phyloP scores from a whole-genome alignment of 2,113 vertebrate species.

The Polypterus senegalus region DNA sequence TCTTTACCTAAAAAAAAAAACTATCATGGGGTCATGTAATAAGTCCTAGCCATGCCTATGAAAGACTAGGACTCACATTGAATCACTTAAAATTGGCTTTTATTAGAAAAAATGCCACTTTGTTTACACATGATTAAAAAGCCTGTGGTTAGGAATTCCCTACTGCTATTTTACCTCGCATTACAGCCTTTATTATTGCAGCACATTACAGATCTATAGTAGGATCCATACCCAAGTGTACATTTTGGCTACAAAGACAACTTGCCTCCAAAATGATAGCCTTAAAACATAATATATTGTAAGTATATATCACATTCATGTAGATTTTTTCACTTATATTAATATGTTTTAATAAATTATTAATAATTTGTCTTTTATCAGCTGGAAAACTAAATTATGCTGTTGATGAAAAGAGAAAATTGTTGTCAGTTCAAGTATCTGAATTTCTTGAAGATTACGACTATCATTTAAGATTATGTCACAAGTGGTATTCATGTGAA shows the following conservation, averaged over 20 bases:
- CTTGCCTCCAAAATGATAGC: not conserved
- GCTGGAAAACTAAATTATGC: slow-evolving; percentile 52
- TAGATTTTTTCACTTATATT: slow-evolving; percentile 1
- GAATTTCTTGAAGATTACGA: slow-evolving; percentile 39
- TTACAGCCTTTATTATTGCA: too few species aligned
- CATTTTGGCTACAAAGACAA: not conserved
- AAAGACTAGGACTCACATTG: too few species aligned
- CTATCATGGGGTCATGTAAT: too few species aligned
- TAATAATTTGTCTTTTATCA: slow-evolving; percentile 28
- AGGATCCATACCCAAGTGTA: not conserved
- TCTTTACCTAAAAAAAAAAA: too few species aligned
- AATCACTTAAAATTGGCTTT: too few species aligned
- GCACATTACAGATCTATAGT: too few species aligned
- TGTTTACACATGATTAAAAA: too few species aligned
- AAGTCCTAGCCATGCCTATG: too few species aligned
- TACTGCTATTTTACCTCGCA: too few species aligned
- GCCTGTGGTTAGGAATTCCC: too few species aligned
- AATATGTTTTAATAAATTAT: not conserved
- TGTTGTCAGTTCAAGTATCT: slow-evolving; percentile 49
- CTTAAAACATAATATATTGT: not conserved
- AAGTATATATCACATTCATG: not conserved
- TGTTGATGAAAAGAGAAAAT: slow-evolving; percentile 43
- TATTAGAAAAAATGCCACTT: too few species aligned
- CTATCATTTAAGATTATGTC: slow-evolving; percentile 67
- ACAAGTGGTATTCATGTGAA: slow-evolving; percentile 53